A percentile compares a stretch with the other conserved stretches of the same genome.
Conservation (phyloP, 2,797 vertebrate species). For the Hoplostethus atlanticus region DNA sequence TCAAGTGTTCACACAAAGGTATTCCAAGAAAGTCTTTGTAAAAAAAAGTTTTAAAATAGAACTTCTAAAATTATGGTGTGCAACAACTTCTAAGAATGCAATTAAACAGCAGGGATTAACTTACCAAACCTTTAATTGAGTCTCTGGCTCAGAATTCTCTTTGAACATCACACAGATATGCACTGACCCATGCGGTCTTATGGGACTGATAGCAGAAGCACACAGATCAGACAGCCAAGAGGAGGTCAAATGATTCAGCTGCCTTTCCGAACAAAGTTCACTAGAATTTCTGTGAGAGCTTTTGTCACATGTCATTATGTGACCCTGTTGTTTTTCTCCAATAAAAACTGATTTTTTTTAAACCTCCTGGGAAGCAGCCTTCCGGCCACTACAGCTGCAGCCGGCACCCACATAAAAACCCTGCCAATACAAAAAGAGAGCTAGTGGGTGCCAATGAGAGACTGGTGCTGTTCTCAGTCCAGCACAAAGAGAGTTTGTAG, state of each 20-base stretch:
- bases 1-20: slow-evolving; percentile 3
- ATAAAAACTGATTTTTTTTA: slow-evolving; percentile 60
- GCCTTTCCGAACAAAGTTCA: slow-evolving; percentile 53
- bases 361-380: slow-evolving; percentile 68
- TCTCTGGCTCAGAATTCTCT: slow-evolving; percentile 19
- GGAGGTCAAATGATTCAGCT: slow-evolving; percentile 68
- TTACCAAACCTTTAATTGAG: slow-evolving; percentile 33
- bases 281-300: slow-evolving; percentile 42
- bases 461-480: slow-evolving; percentile 63
- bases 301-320: slow-evolving; percentile 69
- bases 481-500: slow-evolving; percentile 59
- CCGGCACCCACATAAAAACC: slow-evolving; percentile 66
- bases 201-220: slow-evolving; percentile 44
- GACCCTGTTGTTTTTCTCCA: slow-evolving; percentile 69
- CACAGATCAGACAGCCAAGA: slow-evolving; percentile 56
- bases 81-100: slow-evolving; percentile 13
- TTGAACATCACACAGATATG: slow-evolving; percentile 6
- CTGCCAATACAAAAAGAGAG: slow-evolving; percentile 45
- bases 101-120: slow-evolving; percentile 40
- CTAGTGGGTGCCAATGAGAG: slow-evolving; percentile 51
- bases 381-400: slow-evolving; percentile 75
- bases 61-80: slow-evolving; percentile 25
- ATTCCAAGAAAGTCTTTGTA: slow-evolving; percentile 12
- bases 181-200: slow-evolving; percentile 19
- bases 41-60: neutral